phyloP scores from a whole-genome alignment of 2,113 vertebrate species.

The Ceyx cyanopectus region DNA sequence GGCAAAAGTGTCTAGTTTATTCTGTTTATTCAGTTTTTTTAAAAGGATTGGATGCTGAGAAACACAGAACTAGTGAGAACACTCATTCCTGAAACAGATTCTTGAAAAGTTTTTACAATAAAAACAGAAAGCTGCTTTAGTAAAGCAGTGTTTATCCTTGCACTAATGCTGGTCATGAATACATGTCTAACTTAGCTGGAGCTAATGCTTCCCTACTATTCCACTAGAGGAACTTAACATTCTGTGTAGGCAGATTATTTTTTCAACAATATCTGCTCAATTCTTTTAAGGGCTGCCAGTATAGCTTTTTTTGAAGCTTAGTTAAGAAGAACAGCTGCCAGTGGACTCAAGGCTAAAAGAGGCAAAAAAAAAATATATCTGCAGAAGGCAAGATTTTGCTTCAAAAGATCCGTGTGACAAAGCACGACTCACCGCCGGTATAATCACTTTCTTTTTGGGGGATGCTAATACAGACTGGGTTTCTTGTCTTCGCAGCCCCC shows the following conservation, averaged over 20 bases:
- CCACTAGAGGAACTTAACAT: slow-evolving; percentile 81
- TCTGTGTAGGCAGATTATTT: slow-evolving; percentile 82
- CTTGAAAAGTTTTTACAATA: slow-evolving; percentile 14
- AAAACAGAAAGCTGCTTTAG: slow-evolving; percentile 36
- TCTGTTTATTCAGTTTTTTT: slow-evolving; percentile 25
- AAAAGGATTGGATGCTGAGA: background rate
- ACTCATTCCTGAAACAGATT: slow-evolving; percentile 24
- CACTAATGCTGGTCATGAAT: slow-evolving; percentile 23
- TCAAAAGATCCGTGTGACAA: slow-evolving; percentile 78
- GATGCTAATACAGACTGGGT: slow-evolving; percentile 76
- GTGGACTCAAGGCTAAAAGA: slow-evolving; percentile 62
- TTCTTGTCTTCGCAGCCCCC: slow-evolving; percentile 87
- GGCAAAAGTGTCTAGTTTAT: slow-evolving; percentile 30
- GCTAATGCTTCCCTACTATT: slow-evolving; percentile 59
- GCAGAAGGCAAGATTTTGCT: slow-evolving; percentile 74
- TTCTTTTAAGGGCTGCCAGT: slow-evolving; percentile 85
- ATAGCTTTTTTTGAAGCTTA: slow-evolving; percentile 78
- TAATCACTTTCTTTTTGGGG: slow-evolving; percentile 64
- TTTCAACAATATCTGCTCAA: slow-evolving; percentile 84
- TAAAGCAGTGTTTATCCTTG: slow-evolving; percentile 57
- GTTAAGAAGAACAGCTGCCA: slow-evolving; percentile 76
- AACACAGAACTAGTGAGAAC: slow-evolving; percentile 27
- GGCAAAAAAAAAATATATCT: slow-evolving; percentile 83
- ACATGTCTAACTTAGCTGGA: slow-evolving; percentile 39
- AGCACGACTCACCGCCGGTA: slow-evolving; percentile 70